Evolutionary conservation across 2,888 invertebrate genomes (phyloP).

Genomic region (Drosophila eohydei): DNA sequence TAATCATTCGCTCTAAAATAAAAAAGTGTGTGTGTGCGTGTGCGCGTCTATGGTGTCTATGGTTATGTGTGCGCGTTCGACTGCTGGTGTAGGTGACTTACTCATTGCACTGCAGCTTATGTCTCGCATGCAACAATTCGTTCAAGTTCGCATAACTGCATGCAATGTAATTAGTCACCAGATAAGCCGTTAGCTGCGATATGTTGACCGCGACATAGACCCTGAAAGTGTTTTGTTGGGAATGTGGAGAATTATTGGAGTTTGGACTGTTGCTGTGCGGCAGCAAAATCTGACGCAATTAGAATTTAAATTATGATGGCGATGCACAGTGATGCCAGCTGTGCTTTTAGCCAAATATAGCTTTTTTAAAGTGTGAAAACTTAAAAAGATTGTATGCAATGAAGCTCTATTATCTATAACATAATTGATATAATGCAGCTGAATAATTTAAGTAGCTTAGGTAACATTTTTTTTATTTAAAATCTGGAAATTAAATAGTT

Average conservation of each 20-base stretch:
- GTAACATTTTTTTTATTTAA: neutral
- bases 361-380: neutral
- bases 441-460: neutral
- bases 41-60: neutral
- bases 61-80: neutral
- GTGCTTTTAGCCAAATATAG: neutral
- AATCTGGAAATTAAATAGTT: neutral
- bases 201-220: constrained; percentile 62
- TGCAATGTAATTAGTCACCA: constrained; percentile 60
- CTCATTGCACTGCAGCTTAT: constrained; percentile 28
- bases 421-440: neutral
- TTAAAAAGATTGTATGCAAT: neutral
- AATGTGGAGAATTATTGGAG: constrained; percentile 1
- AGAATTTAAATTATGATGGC: neutral
- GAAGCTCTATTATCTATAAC: neutral
- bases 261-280: constrained; percentile 63
- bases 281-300: constrained; percentile 53
- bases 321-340: neutral
- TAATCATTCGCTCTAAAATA: constrained; percentile 26
- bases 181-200: constrained; percentile 30
- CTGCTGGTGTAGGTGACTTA: constrained; percentile 41
- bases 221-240: constrained; percentile 19
- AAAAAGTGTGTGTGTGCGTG: neutral
- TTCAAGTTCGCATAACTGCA: constrained; percentile 70
- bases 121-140: constrained; percentile 26